Evolutionary conservation across 2,113 vertebrate genomes (phyloP).

Genomic region (Piprites chloris): DNA sequence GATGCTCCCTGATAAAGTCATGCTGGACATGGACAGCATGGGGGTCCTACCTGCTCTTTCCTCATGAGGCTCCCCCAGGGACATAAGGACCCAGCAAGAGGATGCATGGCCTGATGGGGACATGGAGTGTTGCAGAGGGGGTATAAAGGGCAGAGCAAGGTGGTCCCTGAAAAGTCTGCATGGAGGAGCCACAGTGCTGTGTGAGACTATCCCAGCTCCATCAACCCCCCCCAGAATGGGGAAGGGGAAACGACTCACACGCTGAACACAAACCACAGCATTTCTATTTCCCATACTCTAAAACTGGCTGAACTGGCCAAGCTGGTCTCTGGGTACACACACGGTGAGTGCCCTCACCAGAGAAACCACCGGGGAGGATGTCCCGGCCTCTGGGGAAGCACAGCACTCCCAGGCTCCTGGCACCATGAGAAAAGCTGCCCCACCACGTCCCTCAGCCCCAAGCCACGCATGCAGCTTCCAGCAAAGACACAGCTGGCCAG

Average conservation of each 20-base stretch:
- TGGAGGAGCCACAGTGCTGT: neutral
- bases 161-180: neutral
- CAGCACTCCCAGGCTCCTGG: neutral
- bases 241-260: neutral
- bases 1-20: neutral
- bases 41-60: neutral
- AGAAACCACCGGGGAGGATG: neutral
- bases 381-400: neutral
- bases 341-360: neutral
- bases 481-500: neutral
- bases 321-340: slow-evolving; percentile 12
- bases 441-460: neutral
- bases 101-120: accelerated
- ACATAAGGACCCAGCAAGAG: accelerated
- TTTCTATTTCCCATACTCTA: slow-evolving; percentile 18
- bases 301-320: slow-evolving; percentile 27
- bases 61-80: neutral
- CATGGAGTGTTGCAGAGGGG: neutral
- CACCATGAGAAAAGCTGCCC: neutral
- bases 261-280: neutral
- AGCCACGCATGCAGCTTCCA: neutral
- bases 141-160: neutral
- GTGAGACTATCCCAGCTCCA: neutral
- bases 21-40: accelerated
- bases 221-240: neutral